Conservation (phyloP, 2,888 invertebrate species). For the Agrochola lota region DNA sequence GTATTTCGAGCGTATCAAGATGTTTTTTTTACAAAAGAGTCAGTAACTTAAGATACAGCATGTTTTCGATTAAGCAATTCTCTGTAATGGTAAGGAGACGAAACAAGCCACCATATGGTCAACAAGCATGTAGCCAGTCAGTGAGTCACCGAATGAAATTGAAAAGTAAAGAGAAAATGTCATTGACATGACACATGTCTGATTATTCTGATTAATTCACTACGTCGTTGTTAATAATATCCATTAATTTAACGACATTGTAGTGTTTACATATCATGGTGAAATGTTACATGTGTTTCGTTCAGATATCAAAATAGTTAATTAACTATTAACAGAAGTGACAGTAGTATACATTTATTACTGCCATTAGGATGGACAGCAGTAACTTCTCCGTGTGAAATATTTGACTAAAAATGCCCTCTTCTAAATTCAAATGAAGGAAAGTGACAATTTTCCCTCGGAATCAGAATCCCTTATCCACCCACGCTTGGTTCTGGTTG, state of each 20-base stretch:
- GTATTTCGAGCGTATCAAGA: neutral
- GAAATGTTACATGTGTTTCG: conserved; percentile 44
- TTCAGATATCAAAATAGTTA: conserved; percentile 36
- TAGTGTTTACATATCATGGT: conserved; percentile 48
- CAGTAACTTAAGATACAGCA: conserved; percentile 1
- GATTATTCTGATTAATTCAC: conserved; percentile 59
- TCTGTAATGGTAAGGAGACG: conserved; percentile 44
- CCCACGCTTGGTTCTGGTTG: neutral
- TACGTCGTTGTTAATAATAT: conserved; percentile 45
- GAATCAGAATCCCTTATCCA: neutral
- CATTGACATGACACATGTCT: conserved; percentile 57
- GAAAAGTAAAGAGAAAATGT: conserved; percentile 63
- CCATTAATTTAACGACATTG: conserved; percentile 36
- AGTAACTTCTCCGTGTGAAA: neutral
- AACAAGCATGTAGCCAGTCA: conserved; percentile 24
- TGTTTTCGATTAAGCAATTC: conserved; percentile 46
- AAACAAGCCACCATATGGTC: conserved; percentile 59
- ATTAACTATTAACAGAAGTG: conserved; percentile 12
- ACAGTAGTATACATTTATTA: conserved; percentile 10
- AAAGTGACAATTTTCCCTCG: neutral
- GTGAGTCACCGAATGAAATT: conserved; percentile 60
- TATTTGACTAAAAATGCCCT: neutral
- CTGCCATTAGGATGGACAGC: conserved; percentile 1
- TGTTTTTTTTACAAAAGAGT: conserved; percentile 11
- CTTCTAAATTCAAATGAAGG: neutral